These are phyloP conservation scores for Leptinotarsa defecta DNA, from an alignment of 1,140 invertebrate species.

Conservation along the genomic window DNA sequence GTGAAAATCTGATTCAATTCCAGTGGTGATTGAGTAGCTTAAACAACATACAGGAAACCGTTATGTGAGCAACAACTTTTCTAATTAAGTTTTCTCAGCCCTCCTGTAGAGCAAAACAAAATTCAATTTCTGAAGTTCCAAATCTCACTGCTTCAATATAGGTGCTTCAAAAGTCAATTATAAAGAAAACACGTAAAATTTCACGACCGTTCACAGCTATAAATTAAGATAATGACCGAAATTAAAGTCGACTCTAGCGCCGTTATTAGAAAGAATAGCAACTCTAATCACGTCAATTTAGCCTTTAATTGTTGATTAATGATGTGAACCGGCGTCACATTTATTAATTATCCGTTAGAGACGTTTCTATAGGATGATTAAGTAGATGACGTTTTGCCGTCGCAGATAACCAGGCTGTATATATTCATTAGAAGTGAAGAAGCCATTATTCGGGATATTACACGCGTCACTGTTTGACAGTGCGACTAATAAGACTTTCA, in stretches of 20 bases:
- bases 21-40: too few relatives aligned
- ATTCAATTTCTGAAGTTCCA: neutral
- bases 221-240: slow-evolving; percentile 1
- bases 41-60: too few relatives aligned
- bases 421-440: slow-evolving; percentile 44
- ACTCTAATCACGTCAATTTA: slow-evolving; percentile 41
- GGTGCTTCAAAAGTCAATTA: neutral
- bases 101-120: neutral
- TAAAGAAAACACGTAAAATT: slow-evolving; percentile 17
- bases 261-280: slow-evolving; percentile 22
- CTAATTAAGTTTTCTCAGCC: too few relatives aligned
- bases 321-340: slow-evolving; percentile 37
- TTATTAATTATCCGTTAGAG: slow-evolving; percentile 48
- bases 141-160: neutral
- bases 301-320: slow-evolving; percentile 46
- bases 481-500: slow-evolving; percentile 2
- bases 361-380: slow-evolving; percentile 46
- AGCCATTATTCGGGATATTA: slow-evolving; percentile 41
- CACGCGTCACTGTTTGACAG: neutral
- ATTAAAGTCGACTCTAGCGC: slow-evolving; percentile 13
- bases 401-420: slow-evolving; percentile 43
- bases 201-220: slow-evolving; percentile 2
- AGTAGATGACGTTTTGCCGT: slow-evolving; percentile 45
- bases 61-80: too few relatives aligned
- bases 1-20: too few relatives aligned